phyloP scores from a whole-genome alignment of 2,888 invertebrate genomes.

The Exephanes ischioxanthus region DNA sequence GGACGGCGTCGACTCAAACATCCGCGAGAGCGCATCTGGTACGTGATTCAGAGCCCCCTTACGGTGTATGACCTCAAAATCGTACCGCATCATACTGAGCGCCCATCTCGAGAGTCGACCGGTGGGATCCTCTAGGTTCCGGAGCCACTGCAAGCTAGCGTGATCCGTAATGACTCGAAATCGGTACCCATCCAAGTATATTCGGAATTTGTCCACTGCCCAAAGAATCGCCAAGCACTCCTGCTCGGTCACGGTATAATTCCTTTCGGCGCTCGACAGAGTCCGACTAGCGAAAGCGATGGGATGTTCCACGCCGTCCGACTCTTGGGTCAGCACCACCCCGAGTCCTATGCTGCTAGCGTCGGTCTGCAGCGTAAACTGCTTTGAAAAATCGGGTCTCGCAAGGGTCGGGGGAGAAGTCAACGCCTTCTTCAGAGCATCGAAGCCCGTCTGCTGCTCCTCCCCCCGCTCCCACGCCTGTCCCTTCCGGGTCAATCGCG shows the following conservation, averaged over 20 bases:
- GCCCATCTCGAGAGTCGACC: conserved; percentile 61
- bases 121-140: conserved; percentile 68
- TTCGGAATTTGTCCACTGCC: conserved; percentile 69
- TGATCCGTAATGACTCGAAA: conserved; percentile 75
- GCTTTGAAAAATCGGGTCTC: conserved; percentile 38
- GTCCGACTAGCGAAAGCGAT: conserved; percentile 67
- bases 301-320: conserved; percentile 52
- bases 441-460: neutral
- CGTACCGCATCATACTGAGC: conserved; percentile 54
- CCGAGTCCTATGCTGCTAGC: conserved; percentile 66
- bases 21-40: conserved; percentile 63
- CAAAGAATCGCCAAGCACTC: conserved; percentile 73
- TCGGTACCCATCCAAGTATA: conserved; percentile 70
- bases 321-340: conserved; percentile 10
- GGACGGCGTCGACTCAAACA: conserved; percentile 45
- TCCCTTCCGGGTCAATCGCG: conserved; percentile 62
- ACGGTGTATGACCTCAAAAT: conserved; percentile 40
- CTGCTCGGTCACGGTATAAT: conserved; percentile 66
- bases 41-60: conserved; percentile 35
- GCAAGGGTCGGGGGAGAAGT: neutral
- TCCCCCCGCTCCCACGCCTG: conserved; percentile 26
- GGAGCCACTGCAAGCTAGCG: conserved; percentile 70
- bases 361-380: conserved; percentile 69
- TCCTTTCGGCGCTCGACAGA: conserved; percentile 47
- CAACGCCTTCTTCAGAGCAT: neutral